phyloP scores from a whole-genome alignment of 2,888 invertebrate species.

The Spodoptera picta region DNA sequence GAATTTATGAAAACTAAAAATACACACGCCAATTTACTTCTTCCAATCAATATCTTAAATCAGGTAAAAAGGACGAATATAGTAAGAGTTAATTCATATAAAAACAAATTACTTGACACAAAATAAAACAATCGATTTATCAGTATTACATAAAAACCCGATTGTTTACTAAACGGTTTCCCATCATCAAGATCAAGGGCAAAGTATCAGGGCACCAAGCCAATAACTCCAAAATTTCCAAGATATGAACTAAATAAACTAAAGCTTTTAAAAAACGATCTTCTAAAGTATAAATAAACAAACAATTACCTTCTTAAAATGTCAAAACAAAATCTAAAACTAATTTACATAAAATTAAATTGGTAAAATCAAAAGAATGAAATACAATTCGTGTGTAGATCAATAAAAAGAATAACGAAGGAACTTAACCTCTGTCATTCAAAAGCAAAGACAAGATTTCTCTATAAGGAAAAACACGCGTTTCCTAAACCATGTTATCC shows the following conservation, averaged over 20 bases:
- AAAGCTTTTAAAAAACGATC: slow-evolving; percentile 33
- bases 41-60: too few relatives aligned
- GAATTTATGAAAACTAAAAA: too few relatives aligned
- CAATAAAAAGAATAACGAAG: slow-evolving; percentile 16
- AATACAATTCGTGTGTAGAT: slow-evolving; percentile 4
- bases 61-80: neutral
- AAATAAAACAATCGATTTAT: slow-evolving; percentile 28
- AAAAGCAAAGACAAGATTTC: slow-evolving; percentile 18
- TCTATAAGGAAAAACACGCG: slow-evolving; percentile 25
- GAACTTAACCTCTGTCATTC: neutral
- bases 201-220: slow-evolving; percentile 58
- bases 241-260: slow-evolving; percentile 48
- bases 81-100: neutral
- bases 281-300: slow-evolving; percentile 38
- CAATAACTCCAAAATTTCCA: slow-evolving; percentile 59
- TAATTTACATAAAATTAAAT: slow-evolving; percentile 3
- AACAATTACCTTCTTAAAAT: slow-evolving; percentile 14
- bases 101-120: slow-evolving; percentile 8
- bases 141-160: slow-evolving; percentile 34
- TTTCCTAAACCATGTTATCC: slow-evolving; percentile 33
- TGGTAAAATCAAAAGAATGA: neutral
- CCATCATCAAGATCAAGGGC: slow-evolving; percentile 62
- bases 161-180: slow-evolving; percentile 55
- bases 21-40: too few relatives aligned
- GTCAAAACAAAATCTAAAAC: neutral